Evolutionary conservation across 2,797 vertebrate genomes (phyloP).

Genomic region (Prionace glauca): DNA sequence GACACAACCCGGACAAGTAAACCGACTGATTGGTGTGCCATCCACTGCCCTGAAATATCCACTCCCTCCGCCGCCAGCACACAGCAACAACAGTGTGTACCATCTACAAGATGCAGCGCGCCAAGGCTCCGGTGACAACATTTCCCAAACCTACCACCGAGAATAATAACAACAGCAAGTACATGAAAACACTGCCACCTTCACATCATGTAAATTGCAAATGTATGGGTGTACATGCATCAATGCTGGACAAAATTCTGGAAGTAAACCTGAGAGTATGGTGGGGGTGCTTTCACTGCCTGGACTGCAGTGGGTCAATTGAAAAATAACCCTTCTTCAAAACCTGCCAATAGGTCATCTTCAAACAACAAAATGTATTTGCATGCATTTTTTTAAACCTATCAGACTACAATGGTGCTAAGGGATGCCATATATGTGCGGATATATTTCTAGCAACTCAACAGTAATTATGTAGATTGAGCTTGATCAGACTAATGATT

Average conservation of each 20-base stretch:
- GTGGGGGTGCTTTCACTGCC: background rate
- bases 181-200: background rate
- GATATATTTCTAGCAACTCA: background rate
- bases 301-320: background rate
- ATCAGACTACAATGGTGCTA: background rate
- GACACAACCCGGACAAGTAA: no score
- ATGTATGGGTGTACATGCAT: background rate
- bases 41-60: no score
- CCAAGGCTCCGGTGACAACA: background rate
- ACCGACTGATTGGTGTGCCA: no score
- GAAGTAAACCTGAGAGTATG: background rate
- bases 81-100: no score
- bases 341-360: background rate
- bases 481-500: conserved; percentile 9
- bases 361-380: background rate
- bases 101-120: background rate
- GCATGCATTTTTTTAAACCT: background rate
- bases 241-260: background rate
- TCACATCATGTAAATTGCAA: background rate
- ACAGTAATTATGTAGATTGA: conserved; percentile 24
- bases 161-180: background rate
- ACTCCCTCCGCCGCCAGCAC: no score
- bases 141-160: background rate
- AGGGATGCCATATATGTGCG: no score
- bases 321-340: background rate